Conservation (phyloP, 2,113 vertebrate species). For the Pterocles gutturalis region DNA sequence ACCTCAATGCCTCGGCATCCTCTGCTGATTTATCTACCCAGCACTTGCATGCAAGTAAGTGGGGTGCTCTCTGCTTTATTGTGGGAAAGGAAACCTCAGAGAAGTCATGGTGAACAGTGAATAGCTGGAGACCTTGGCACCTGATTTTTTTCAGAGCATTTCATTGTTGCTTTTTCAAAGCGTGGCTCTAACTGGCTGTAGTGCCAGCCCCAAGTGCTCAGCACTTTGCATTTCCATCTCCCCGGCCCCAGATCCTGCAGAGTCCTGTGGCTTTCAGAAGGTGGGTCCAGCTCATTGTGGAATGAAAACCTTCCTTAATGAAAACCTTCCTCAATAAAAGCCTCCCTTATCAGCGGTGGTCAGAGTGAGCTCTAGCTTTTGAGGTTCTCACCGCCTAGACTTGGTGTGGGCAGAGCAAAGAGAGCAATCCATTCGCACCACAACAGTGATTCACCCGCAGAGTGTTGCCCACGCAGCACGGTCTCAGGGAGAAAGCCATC, state of each 20-base stretch:
- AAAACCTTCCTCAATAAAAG: background rate
- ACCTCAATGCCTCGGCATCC: background rate
- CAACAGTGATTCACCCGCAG: background rate
- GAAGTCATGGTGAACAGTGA: background rate
- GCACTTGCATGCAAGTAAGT: background rate
- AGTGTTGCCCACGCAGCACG: rapidly evolving
- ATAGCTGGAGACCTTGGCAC: background rate
- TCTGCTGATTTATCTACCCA: background rate
- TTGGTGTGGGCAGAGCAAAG: background rate
- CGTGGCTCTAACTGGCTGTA: rapidly evolving
- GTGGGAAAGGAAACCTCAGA: slow-evolving; percentile 41
- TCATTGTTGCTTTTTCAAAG: background rate
- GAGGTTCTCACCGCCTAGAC: rapidly evolving
- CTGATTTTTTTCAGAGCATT: background rate
- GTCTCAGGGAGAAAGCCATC: rapidly evolving
- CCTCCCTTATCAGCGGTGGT: background rate
- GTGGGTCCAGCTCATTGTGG: rapidly evolving
- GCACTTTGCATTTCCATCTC: background rate
- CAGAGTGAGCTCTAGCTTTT: background rate
- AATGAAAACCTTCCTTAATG: background rate
- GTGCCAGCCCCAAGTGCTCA: rapidly evolving
- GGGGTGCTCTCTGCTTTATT: slow-evolving; percentile 7
- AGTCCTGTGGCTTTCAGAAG: background rate
- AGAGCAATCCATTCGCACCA: background rate
- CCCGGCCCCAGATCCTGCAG: background rate